Base-by-base conservation (phyloP, 2,797 vertebrate species). In the Hoplostethus mediterraneus region DNA sequence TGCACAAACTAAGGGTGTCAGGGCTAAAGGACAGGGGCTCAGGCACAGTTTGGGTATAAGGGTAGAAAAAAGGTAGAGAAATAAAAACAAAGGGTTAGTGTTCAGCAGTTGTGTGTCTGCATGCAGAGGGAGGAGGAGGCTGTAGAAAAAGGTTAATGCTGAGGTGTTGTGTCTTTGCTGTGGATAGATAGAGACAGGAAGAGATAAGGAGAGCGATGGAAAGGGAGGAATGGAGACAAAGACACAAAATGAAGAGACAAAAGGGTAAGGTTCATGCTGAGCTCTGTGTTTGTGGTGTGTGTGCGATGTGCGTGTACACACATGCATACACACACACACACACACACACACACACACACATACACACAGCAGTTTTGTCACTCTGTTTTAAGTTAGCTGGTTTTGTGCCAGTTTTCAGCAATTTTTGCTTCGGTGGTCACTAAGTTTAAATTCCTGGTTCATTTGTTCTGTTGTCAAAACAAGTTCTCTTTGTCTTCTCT, bases 391-490 rank as follows among this genome's bases (percentile, higher is more conserved):
- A 36, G 33, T 36, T 36, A 36, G 33, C 33, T 36, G 33, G 33
- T 36, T 36, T 36, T 36, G 33, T 16, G 47, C 57, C 12, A 31
- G 7, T 59, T 54, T 47, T 67, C 25, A 60, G 25, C 53, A 7
- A 68, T 67, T 31, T 82, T 64, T 67, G 59, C 74, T 71, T 75
- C 61, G 60, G 31, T 73, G 67, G 48, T 63, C 58, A 53, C 49
- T 55, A 71, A 73, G 55, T 79, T 75, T 25, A 70, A 62, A 69
- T 57, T 71, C n/a, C 28, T 52, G 36, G 38, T 30, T 71, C 45
- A 70, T 73, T 67, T 73, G 60, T 81, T 76, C 42, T 63, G 40
- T 63, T 59, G 53, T 68, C 65, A 77, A 6, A 60, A 67, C 53
- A 63, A n/a, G 3, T 38, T 63, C 44, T 53, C 17, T 68, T 7